phyloP scores from a whole-genome alignment of 2,797 vertebrate genomes.

The Circus cinereus region DNA sequence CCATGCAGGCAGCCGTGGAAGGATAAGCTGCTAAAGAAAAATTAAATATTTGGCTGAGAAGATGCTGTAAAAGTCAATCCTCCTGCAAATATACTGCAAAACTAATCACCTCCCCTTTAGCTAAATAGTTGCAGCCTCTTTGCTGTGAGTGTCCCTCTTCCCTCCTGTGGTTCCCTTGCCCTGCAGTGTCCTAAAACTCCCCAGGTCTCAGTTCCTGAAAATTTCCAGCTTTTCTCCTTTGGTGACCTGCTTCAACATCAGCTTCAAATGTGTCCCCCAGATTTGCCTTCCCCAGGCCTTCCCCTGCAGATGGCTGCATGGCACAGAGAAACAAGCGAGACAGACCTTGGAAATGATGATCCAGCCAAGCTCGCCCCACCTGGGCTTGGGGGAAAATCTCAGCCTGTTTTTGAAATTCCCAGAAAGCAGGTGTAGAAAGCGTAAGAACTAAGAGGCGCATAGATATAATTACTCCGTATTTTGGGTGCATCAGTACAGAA shows the following conservation, averaged over 20 bases:
- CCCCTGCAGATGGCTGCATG: neutral
- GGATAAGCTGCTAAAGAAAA: neutral
- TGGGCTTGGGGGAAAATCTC: neutral
- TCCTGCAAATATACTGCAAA: neutral
- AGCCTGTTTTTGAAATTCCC: neutral
- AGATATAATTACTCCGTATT: neutral
- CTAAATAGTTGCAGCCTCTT: neutral
- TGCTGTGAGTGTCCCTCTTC: accelerated
- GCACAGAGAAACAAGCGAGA: neutral
- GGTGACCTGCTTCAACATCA: neutral
- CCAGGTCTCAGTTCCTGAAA: neutral
- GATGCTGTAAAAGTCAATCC: neutral
- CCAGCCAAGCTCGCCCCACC: neutral
- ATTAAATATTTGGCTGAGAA: neutral
- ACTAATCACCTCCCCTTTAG: neutral
- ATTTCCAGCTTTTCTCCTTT: neutral
- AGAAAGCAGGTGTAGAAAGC: neutral
- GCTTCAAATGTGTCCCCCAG: neutral
- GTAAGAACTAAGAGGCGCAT: neutral
- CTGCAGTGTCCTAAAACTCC: neutral
- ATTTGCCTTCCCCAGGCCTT: neutral
- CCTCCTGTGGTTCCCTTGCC: neutral
- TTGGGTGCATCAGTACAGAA: neutral
- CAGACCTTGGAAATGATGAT: neutral
- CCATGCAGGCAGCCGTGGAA: neutral